phyloP scores from a whole-genome alignment of 2,797 vertebrate species.

The Prionace glauca region DNA sequence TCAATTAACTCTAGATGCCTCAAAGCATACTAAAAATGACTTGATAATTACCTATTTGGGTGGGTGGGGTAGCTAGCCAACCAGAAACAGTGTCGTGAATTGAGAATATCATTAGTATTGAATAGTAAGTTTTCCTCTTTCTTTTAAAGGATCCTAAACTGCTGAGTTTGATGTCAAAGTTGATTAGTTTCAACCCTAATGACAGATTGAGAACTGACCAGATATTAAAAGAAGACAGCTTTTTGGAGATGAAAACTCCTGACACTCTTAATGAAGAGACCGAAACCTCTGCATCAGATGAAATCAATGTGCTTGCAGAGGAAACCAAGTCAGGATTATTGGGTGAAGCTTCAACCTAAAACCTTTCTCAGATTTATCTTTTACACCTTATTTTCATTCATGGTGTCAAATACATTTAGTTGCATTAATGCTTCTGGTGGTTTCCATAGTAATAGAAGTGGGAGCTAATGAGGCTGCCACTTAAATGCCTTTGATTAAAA shows the following conservation, averaged over 20 bases:
- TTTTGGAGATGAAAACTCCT: conserved; percentile 40
- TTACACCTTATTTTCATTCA: neutral
- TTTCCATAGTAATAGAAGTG: neutral
- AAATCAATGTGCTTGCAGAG: neutral
- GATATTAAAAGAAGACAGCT: conserved; percentile 53
- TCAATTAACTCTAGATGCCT: neutral
- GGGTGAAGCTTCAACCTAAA: neutral
- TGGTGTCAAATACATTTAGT: neutral
- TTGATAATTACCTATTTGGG: neutral
- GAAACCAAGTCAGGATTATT: neutral
- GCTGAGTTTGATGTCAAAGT: conserved; percentile 53
- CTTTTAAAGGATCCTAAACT: conserved; percentile 52
- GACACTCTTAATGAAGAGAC: neutral
- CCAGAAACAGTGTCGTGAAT: neutral
- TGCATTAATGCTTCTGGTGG: neutral
- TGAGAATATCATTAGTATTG: neutral
- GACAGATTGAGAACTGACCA: conserved; percentile 54
- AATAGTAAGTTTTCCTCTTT: neutral
- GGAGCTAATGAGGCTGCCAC: no score
- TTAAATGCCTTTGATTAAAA: neutral
- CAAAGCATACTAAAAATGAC: neutral
- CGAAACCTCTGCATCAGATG: neutral
- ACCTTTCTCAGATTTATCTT: neutral
- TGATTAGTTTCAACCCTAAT: conserved; percentile 48
- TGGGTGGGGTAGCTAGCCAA: no score